Evolutionary conservation across 2,113 vertebrate genomes (phyloP), one percentile per base, ranked within the genome.

Genomic region (Myrmophylax atrothorax): DNA sequence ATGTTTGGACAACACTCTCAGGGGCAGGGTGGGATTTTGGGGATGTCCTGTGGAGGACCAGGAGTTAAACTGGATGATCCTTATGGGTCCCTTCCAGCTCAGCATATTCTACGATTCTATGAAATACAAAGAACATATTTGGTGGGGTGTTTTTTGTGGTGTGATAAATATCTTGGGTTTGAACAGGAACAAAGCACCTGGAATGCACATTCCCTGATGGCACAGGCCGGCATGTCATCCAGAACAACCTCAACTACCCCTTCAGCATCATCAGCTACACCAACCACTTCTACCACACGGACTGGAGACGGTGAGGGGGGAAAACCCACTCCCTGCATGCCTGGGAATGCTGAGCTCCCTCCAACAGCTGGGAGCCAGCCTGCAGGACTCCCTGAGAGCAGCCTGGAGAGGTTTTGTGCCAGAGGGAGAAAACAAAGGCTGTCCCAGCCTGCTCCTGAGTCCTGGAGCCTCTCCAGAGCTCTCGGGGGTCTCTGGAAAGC

Each of bases 201-300:
- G 99, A 99, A 93, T 99, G 99, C 69, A 95, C 98, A 0, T 97
- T 95, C 26, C 98, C 99, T 0, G 98, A 99, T 0, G 99, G 99
- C 35, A 98, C 97, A 0, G 98, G 98, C n/a, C 98, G 99, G 6
- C 98, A 88, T 15, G 55, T 98, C 84, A 85, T 99, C 62, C 98
- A 99, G 62, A 97, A 97, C 82, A 98, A 97, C 95, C 98, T 99
- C 92, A 99, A 99, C 97, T 99, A 99, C 96, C 99, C 99, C 24
- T 99, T 99, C 98, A 99, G 99, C 96, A 97, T 99, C 85, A 90
- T 99, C 35, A 98, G 98, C 89, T 99, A 99, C 5, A 97, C 98
- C 88, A 98, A 98, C 70, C 99, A 99, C 97, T 99, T 99, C 98
- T 99, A 99, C 78, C 99, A 99, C 98, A 99, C 99, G 0, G 99